Conservation (phyloP, 23 tunicate genomes). For the Ciona savignyi region DNA sequence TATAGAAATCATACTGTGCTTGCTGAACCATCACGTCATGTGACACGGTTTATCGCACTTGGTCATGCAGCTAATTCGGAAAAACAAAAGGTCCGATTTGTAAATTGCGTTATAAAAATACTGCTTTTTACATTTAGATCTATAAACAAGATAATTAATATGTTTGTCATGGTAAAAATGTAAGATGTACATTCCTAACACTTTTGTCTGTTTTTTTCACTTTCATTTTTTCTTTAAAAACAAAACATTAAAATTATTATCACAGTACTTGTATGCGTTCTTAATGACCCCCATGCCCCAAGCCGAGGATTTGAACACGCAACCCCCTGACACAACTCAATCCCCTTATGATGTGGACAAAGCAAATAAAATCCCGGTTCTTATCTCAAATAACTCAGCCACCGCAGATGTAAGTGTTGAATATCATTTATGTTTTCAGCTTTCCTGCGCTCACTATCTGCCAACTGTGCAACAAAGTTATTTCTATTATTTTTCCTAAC, state of each 20-base stretch:
- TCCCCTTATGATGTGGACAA: slow-evolving; percentile 36
- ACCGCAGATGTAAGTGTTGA: too few species aligned
- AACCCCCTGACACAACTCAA: slow-evolving; percentile 76
- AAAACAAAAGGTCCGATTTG: slow-evolving; percentile 86
- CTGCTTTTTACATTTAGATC: too few species aligned
- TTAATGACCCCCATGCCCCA: slow-evolving; percentile 41
- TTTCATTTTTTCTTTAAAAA: background rate
- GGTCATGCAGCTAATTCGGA: slow-evolving; percentile 62
- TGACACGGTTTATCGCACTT: slow-evolving; percentile 79
- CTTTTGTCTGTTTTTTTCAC: background rate
- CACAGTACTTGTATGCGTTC: slow-evolving; percentile 88
- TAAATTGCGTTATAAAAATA: too few species aligned
- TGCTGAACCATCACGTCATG: slow-evolving; percentile 55
- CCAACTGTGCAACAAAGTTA: too few species aligned
- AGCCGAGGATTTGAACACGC: slow-evolving; percentile 43
- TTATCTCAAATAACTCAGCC: too few species aligned
- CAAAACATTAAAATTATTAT: background rate
- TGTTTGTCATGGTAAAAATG: too few species aligned
- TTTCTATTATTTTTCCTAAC: too few species aligned
- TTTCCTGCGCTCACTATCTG: too few species aligned
- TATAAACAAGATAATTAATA: too few species aligned
- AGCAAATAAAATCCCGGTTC: background rate
- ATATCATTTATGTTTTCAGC: too few species aligned
- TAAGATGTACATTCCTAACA: background rate
- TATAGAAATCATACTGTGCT: slow-evolving; percentile 83